Evolutionary conservation across 1,140 invertebrate genomes (phyloP).

Genomic region (Drosophila triauraria): DNA sequence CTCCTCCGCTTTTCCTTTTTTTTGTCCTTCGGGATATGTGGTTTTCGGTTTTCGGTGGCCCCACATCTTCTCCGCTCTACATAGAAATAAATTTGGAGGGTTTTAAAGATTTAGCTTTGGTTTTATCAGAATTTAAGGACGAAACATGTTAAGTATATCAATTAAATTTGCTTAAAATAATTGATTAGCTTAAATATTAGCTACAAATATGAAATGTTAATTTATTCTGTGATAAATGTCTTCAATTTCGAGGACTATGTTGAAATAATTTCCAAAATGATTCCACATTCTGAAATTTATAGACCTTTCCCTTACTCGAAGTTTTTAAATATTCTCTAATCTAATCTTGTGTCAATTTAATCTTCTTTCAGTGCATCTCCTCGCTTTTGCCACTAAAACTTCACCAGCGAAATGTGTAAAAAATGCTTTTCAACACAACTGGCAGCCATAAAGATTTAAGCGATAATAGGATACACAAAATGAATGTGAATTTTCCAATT

Average conservation of each 20-base stretch:
- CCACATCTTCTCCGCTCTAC: conserved; percentile 18
- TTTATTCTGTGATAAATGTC: not conserved
- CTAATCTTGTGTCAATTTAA: not conserved
- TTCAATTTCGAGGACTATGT: too few species aligned
- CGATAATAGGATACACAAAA: conserved; percentile 34
- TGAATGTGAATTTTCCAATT: conserved; percentile 33
- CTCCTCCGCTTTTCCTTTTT: conserved; percentile 7
- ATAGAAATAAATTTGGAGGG: conserved; percentile 1
- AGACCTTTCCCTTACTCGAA: too few species aligned
- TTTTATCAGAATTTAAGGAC: not conserved
- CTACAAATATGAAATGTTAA: not conserved
- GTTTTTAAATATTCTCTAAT: not conserved
- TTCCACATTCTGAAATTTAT: too few species aligned
- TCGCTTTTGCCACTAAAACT: not conserved
- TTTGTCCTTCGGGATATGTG: conserved; percentile 12
- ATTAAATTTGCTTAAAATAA: not conserved
- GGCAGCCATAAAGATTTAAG: conserved; percentile 36
- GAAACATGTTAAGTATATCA: not conserved
- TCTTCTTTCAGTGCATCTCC: conserved; percentile 4
- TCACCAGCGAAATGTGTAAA: not conserved
- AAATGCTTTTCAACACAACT: conserved; percentile 17
- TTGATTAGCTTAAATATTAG: not conserved
- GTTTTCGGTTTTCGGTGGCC: conserved; percentile 13
- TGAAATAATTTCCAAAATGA: too few species aligned
- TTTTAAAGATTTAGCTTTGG: conserved; percentile 6